These are phyloP conservation scores for Cyclina sinensis DNA, from an alignment of 1,140 invertebrate genomes.

Conservation along the genomic window DNA sequence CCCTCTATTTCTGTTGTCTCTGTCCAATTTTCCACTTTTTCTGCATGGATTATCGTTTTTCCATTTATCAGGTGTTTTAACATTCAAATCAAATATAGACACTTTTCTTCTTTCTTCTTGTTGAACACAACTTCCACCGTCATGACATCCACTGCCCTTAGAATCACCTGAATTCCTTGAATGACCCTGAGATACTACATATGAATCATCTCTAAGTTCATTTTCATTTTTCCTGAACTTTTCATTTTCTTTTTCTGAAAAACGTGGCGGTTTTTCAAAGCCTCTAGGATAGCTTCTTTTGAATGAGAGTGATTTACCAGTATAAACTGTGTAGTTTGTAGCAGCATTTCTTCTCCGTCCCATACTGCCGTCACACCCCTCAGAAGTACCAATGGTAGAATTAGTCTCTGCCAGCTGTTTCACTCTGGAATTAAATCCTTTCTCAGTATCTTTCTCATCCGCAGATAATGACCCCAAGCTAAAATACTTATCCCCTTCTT, in stretches of 20 bases:
- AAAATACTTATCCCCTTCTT: too few species aligned
- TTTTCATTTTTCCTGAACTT: not conserved
- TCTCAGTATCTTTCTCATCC: too few species aligned
- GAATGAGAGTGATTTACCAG: too few species aligned
- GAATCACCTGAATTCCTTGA: not conserved
- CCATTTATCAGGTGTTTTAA: constrained; percentile 4
- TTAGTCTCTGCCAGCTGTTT: too few species aligned
- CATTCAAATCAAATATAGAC: not conserved
- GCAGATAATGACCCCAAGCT: too few species aligned
- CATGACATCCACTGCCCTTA: not conserved
- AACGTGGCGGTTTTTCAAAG: not conserved
- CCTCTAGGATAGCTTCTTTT: too few species aligned
- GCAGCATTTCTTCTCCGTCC: not conserved
- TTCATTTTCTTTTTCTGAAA: not conserved
- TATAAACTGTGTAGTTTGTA: too few species aligned
- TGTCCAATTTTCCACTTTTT: not conserved
- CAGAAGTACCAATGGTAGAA: too few species aligned
- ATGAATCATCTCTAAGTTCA: too few species aligned
- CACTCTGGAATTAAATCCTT: too few species aligned
- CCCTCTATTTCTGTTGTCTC: not conserved
- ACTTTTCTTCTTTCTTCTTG: not conserved
- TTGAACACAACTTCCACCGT: not conserved
- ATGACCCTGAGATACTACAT: not conserved
- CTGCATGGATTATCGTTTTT: not conserved
- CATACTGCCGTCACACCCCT: not conserved